Conservation (phyloP, 2,113 vertebrate species). For the Halcyon malimbica region DNA sequence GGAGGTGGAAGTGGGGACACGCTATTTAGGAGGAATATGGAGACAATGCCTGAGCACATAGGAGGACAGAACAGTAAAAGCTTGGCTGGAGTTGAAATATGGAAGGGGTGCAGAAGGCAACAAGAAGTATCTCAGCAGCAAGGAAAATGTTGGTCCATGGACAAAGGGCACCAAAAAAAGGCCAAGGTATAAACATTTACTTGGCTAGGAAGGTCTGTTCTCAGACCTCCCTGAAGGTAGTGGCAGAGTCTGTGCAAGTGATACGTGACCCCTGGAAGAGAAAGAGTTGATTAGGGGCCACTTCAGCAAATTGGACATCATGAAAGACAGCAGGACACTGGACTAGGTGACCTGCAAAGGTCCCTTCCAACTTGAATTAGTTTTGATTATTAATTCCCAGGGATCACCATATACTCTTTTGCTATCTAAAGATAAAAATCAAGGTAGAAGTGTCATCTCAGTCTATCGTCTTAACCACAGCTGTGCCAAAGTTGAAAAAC, state of each 20-base stretch:
- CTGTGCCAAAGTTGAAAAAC: background rate
- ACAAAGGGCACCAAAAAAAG: background rate
- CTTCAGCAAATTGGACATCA: background rate
- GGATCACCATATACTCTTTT: background rate
- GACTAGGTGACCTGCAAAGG: background rate
- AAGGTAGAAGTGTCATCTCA: background rate
- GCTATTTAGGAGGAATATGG: background rate
- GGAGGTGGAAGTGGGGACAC: background rate
- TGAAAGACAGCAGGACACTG: background rate
- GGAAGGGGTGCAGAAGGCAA: background rate
- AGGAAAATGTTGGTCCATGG: background rate
- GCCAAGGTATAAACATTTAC: background rate
- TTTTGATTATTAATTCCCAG: background rate
- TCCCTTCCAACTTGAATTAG: background rate
- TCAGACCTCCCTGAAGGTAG: background rate
- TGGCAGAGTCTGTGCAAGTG: background rate
- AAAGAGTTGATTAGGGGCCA: background rate
- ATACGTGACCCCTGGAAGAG: background rate
- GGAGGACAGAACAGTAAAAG: background rate
- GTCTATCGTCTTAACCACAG: background rate
- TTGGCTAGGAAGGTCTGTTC: background rate
- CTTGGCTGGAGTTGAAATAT: background rate
- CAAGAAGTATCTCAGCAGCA: background rate
- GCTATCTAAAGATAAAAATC: background rate
- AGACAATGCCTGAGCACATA: background rate